A percentile compares a stretch with the other conserved stretches of the same genome.
These are phyloP conservation scores for Lycophotia porphyrea DNA, from an alignment of 2,888 invertebrate species.

Conservation along the genomic window DNA sequence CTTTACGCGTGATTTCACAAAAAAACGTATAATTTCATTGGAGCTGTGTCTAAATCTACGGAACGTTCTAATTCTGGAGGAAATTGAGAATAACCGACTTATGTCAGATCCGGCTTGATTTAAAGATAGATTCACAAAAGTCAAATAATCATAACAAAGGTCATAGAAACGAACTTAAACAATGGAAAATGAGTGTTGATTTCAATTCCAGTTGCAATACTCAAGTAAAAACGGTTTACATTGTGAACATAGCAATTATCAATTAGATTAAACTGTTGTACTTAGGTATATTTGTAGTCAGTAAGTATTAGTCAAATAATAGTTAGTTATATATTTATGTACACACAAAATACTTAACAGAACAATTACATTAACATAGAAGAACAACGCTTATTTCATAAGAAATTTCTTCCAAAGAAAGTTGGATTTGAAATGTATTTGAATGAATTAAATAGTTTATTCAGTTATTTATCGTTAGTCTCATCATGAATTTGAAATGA, in stretches of 20 bases:
- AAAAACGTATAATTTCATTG: slow-evolving; percentile 10
- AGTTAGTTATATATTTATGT: no score
- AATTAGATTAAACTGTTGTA: slow-evolving; percentile 2
- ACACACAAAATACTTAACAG: no score
- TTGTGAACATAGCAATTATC: background rate
- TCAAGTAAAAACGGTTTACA: background rate
- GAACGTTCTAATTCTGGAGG: slow-evolving; percentile 21
- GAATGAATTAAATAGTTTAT: slow-evolving; percentile 1
- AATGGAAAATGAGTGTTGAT: background rate
- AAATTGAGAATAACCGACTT: slow-evolving; percentile 3
- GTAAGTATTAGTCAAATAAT: background rate
- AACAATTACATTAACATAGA: no score
- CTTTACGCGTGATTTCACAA: slow-evolving; percentile 23
- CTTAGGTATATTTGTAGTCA: background rate
- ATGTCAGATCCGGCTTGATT: background rate
- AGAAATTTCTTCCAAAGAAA: no score
- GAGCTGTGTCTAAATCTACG: slow-evolving; percentile 3
- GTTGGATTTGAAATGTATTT: no score
- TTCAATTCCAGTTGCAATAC: background rate
- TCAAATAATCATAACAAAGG: background rate
- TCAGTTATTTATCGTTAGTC: background rate
- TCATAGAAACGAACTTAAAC: background rate
- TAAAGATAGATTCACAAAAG: background rate
- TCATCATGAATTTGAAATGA: background rate
- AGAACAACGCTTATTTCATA: no score